Percentiles rank a stretch among this genome's conserved stretches.
Evolutionary conservation across 2,888 invertebrate species (phyloP).

Genomic region (Pseudoips prasinana): DNA sequence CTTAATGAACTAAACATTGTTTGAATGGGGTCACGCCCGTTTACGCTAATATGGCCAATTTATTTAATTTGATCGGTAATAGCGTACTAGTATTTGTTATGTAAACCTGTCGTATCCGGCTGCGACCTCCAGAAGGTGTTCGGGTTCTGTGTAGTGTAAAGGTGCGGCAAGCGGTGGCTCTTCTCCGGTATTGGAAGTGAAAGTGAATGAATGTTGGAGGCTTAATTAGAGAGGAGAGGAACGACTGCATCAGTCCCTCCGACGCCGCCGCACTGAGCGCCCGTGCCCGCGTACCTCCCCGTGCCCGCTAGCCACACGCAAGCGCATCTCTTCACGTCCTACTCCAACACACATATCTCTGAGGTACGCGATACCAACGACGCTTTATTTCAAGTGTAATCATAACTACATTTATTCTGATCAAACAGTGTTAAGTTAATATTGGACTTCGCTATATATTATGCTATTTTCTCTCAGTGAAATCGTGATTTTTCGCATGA

Average conservation of each 20-base stretch:
- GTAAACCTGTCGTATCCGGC: constrained; percentile 64
- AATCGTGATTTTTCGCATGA: constrained; percentile 18
- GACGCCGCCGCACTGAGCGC: constrained; percentile 63
- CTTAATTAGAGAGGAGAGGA: constrained; percentile 80
- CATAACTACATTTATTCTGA: constrained; percentile 10
- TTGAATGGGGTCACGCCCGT: constrained; percentile 15
- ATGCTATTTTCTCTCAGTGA: constrained; percentile 13
- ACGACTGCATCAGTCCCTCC: constrained; percentile 74
- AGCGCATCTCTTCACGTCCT: constrained; percentile 27
- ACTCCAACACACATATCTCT: constrained; percentile 36
- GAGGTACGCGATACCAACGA: constrained; percentile 59
- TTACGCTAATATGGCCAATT: constrained; percentile 19
- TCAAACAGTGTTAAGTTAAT: no score
- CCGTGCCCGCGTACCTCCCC: constrained; percentile 47
- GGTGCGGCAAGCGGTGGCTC: constrained; percentile 64
- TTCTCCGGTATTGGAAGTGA: constrained; percentile 78
- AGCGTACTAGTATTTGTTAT: constrained; percentile 43
- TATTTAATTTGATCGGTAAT: constrained; percentile 27
- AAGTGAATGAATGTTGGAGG: constrained; percentile 80
- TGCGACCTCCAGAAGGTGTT: constrained; percentile 78
- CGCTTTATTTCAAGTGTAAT: constrained; percentile 4
- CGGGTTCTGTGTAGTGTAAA: constrained; percentile 54
- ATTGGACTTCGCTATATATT: no score
- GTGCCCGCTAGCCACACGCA: constrained; percentile 28
- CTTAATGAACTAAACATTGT: constrained; percentile 10